Percentiles rank a stretch among this genome's conserved stretches.
Conservation (phyloP, 2,113 vertebrate genomes). For the Hemichromis elongatus region DNA sequence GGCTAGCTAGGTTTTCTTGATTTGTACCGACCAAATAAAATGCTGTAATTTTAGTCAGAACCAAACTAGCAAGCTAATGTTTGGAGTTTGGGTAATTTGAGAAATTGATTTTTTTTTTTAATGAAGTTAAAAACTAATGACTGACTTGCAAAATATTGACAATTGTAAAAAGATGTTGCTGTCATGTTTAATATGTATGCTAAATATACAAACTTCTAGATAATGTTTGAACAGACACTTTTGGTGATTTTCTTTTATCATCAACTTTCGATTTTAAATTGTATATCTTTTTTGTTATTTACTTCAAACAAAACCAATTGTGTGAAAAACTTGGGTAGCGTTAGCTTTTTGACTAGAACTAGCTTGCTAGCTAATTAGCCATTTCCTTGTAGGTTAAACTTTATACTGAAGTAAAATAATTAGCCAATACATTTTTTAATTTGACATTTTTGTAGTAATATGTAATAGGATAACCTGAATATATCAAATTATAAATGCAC, state of each 20-base stretch:
- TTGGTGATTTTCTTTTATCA: not conserved
- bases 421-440: not conserved
- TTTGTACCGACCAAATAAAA: not conserved
- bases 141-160: not conserved
- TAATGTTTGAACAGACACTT: not conserved
- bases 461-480: not conserved
- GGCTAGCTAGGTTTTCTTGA: not conserved
- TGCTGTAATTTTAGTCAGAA: not conserved
- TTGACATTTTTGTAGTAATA: not conserved
- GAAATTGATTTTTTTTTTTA: not conserved
- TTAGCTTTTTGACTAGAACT: not conserved
- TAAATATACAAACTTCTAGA: not conserved
- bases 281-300: not conserved
- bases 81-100: not conserved
- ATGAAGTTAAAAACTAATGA: not conserved
- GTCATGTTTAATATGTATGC: not conserved
- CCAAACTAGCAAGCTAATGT: not conserved
- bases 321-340: rapidly evolving
- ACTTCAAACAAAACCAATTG: not conserved
- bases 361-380: not conserved
- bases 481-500: not conserved
- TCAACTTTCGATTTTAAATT: not conserved
- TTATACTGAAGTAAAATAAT: not conserved
- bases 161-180: not conserved
- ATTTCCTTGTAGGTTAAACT: not conserved